Evolutionary conservation across 2,113 vertebrate genomes (phyloP), one percentile per base, ranked within the genome.

Genomic region (Melanerpes formicivorus): DNA sequence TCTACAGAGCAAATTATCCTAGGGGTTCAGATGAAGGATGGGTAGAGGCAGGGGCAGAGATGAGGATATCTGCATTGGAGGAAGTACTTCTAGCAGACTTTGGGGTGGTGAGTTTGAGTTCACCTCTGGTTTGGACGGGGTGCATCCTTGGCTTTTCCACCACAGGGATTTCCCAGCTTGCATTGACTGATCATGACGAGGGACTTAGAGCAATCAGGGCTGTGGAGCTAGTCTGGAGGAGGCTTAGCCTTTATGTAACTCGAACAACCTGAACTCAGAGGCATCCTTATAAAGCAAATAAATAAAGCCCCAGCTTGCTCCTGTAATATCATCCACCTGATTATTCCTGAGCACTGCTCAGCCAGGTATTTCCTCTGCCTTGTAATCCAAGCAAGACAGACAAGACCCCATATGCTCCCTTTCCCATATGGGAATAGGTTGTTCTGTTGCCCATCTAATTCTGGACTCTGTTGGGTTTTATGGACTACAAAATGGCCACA

Each of bases 311-410:
- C 3, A 0, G 54, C 76, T 95, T 95, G 82, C 65, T 88, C 85
- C 67, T 87, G 42, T 95, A 52, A 59, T 63, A 60, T 91, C 69
- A 77, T 85, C 90, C 92, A 87, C 82, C 87, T 95, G 88, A 83
- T 92, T 80, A 87, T 85, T 90, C 87, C 93, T 85, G 76, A 94
- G 91, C 73, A 12, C 90, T 82, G 80, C 92, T 94, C 91, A 93
- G 88, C 82, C 90, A 95, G 94, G 90, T 95, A 74, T 94, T 94
- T 93, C 52, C 90, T 95, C 85, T 93, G 88, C 69, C 27, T 83
- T 10, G 2, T 90, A 92, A 95, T 84, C 82, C 75, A 76, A 87
- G 46, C 67, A 79, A 70, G 82, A 82, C 8, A 73, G 79, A 70
- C 91, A 71, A 74, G 60, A 63, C 48, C 65, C 76, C 90, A 78